Base-by-base conservation (phyloP, 1,140 invertebrate genomes). In the Carcinoscorpius rotundicauda region DNA sequence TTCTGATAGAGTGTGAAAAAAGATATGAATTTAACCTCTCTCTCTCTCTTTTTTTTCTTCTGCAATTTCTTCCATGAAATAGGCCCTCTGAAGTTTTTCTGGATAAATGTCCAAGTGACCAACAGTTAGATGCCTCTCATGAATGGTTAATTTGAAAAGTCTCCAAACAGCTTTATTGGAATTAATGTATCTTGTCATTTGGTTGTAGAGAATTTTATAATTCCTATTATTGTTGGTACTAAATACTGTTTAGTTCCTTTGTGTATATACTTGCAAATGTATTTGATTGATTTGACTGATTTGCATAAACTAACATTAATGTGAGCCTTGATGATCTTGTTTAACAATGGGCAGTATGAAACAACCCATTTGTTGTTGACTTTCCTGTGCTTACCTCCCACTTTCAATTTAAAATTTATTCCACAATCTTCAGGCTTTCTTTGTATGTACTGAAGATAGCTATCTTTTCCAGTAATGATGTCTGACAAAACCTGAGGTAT, bases 201-300 rank as follows among this genome's bases (percentile, higher is more conserved):
- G 59, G 53, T 67, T 73, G 4, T 52, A 10, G 53, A 63, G 63
- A 9, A 75, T 67, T 64, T 75, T 72, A 62, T 74, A 71, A 52
- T 68, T 55, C 6, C 52, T 66, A 72, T 49, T 70, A 69, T 57
- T 70, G 67, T 61, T 64, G 58, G 52, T 72, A 75, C 65, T 70
- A 71, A 60, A 51, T 68, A 65, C 49, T 52, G 56, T 64, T 71
- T 65, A 64, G 60, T 60, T 4, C 69, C 71, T 66, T 73, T 73
- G 63, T 73, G 66, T 59, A 71, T 56, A 58, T 73, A 73, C 58
- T 72, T 72, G 64, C 62, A 73, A 49, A 72, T n/a, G 59, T 74
- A 73, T 63, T 73, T 74, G 4, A 73, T 68, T 51, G 64, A 50
- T 63, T 70, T 71, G 4, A 73, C 69, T 8, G 69, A 69, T 49